Base-by-base conservation (phyloP, 2,888 invertebrate genomes). In the Heteromurus nitidus region DNA sequence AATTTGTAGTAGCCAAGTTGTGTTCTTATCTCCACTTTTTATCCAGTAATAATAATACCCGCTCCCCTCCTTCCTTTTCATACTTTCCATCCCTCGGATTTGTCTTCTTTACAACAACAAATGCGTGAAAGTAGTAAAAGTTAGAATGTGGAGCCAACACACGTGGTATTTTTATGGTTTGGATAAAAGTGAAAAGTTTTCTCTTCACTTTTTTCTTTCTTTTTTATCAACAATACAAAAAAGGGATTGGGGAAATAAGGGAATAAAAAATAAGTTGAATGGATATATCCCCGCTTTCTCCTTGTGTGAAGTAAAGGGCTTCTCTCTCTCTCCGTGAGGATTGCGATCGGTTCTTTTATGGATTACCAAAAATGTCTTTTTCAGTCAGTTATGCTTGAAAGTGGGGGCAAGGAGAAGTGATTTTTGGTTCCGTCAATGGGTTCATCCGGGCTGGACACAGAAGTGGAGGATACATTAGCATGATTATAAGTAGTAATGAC, bases 1-100 rank as follows among this genome's bases (percentile, higher is more conserved):
- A 36, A 5, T 13, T 5, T 47, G 55, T 58, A 58, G 58, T 70
- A 55, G 70, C 11, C 42, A 70, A 26, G 26, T 31, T 70, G 16
- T 44, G 58, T 70, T n/a, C 55, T 50, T 50, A 28, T 65, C 42
- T n/a, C n/a, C n/a, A 30, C 31, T 24, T 11, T 30, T 62, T 31
- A 22, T 28, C 22, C 42, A n/a, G n/a, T n/a, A n/a, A n/a, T n/a
- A n/a, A n/a, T n/a, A n/a, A n/a, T n/a, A n/a, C n/a, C 2, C 50
- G 26, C n/a, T 50, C 44, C 18, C 36, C 36, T 20, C 2, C 53
- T 53, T 36, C 36, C 53, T 53, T 53, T 53, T 53, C 20, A 22
- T 22, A 20, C 24, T 53, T 53, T 24, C 24, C 53, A 53, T 53
- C 53, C 53, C 24, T 53, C 22, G 22, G 53, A 53, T 53, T 53